These are phyloP conservation scores for Troglohyphantes excavatus DNA, from an alignment of 2,888 invertebrate species.

Conservation along the genomic window DNA sequence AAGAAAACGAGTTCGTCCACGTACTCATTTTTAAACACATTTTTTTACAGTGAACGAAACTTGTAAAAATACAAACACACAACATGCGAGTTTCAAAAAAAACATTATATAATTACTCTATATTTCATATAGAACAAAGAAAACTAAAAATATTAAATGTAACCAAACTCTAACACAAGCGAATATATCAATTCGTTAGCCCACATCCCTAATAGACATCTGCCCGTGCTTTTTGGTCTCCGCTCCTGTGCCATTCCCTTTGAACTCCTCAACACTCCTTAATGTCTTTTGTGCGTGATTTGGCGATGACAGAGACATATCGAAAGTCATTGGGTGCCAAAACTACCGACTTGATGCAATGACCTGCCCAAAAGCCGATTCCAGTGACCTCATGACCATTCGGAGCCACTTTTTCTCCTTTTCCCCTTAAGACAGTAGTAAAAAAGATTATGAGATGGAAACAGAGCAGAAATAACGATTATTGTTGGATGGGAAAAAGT, in stretches of 20 bases:
- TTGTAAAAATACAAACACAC: too few species aligned
- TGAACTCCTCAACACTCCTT: background rate
- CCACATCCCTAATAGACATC: background rate
- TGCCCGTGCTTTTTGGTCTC: background rate
- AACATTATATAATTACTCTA: too few species aligned
- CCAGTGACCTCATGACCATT: background rate
- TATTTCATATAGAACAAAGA: too few species aligned
- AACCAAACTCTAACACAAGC: background rate
- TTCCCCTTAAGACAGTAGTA: background rate
- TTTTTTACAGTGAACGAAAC: too few species aligned
- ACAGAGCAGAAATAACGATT: background rate
- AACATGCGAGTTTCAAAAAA: too few species aligned
- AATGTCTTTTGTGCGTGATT: conserved; percentile 72
- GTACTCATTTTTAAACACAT: too few species aligned
- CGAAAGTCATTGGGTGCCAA: conserved; percentile 60
- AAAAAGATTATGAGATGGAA: background rate
- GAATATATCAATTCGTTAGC: background rate
- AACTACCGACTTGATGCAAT: conserved; percentile 57
- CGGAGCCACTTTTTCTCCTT: background rate
- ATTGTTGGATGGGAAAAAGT: background rate
- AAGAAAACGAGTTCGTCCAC: too few species aligned
- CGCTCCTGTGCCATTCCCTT: background rate
- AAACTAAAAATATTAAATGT: too few species aligned
- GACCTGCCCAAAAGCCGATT: conserved; percentile 16
- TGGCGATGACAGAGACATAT: conserved; percentile 54